Evolutionary conservation across 2,113 vertebrate genomes (phyloP).

Genomic region (Pelodiscus sinensis): DNA sequence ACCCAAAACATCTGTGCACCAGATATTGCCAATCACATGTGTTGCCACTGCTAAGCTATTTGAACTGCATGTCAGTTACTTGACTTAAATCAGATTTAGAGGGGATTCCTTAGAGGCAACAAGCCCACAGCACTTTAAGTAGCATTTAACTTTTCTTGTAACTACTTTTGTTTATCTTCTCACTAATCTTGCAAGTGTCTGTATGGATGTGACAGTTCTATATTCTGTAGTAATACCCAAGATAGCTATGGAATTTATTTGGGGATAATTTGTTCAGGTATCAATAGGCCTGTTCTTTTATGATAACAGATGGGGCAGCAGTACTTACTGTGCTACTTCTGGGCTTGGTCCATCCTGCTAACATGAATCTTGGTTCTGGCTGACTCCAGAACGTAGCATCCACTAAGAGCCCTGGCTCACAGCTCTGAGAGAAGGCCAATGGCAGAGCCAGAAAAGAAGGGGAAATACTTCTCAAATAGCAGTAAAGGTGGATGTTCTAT

Average conservation of each 20-base stretch:
- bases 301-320: neutral
- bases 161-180: neutral
- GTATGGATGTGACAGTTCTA: neutral
- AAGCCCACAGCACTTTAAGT: neutral
- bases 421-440: neutral
- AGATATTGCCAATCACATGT: constrained; percentile 36
- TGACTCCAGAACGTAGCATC: neutral
- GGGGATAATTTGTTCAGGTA: neutral
- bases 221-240: neutral
- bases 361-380: neutral
- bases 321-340: neutral
- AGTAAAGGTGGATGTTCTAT: neutral
- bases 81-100: neutral
- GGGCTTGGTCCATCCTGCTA: neutral
- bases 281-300: neutral
- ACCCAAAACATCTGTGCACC: constrained; percentile 61
- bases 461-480: neutral
- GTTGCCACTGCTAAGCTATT: constrained; percentile 7
- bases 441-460: neutral
- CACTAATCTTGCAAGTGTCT: neutral
- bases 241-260: neutral
- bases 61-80: constrained; percentile 1
- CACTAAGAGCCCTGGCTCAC: neutral
- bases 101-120: neutral
- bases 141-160: neutral